A percentile compares a stretch with the other conserved stretches of the same genome.
These are phyloP conservation scores for Leuciscus waleckii DNA, from an alignment of 2,797 vertebrate species.

Conservation along the genomic window DNA sequence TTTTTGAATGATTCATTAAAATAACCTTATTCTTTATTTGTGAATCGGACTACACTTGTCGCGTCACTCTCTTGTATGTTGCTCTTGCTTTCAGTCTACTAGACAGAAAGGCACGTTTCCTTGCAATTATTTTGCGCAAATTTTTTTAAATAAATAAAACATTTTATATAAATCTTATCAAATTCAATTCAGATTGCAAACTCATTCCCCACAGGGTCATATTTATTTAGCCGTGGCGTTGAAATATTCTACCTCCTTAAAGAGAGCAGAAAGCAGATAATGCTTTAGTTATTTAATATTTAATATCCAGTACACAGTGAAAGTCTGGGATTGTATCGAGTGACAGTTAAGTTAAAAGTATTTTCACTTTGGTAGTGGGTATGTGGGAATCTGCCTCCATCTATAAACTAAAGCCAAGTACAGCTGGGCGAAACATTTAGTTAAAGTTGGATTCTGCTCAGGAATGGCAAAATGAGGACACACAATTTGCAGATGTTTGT, in stretches of 20 bases:
- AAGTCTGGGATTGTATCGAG: background rate
- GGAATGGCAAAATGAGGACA: slow-evolving; percentile 69
- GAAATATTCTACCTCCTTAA: background rate
- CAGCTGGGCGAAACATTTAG: slow-evolving; percentile 63
- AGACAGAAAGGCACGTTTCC: background rate
- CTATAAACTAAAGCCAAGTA: background rate
- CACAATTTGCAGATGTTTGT: slow-evolving; percentile 89
- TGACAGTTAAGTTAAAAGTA: slow-evolving; percentile 19
- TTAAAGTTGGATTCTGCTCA: slow-evolving; percentile 74
- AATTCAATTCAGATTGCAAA: background rate
- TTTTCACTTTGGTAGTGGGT: slow-evolving; percentile 13
- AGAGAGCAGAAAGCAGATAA: background rate
- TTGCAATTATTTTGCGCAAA: background rate
- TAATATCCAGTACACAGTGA: background rate
- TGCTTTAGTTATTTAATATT: slow-evolving; percentile 8
- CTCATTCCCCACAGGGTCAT: background rate
- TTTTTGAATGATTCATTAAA: background rate
- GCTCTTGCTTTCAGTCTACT: background rate
- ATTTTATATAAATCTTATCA: background rate
- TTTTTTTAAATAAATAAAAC: too few relatives aligned
- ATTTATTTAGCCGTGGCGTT: background rate
- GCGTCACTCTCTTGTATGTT: background rate
- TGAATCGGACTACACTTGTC: background rate
- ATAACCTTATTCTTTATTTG: background rate
- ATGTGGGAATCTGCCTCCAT: slow-evolving; percentile 37